These are phyloP conservation scores for Brachionichthys hirsutus DNA, from an alignment of 2,113 vertebrate species.

Conservation along the genomic window DNA sequence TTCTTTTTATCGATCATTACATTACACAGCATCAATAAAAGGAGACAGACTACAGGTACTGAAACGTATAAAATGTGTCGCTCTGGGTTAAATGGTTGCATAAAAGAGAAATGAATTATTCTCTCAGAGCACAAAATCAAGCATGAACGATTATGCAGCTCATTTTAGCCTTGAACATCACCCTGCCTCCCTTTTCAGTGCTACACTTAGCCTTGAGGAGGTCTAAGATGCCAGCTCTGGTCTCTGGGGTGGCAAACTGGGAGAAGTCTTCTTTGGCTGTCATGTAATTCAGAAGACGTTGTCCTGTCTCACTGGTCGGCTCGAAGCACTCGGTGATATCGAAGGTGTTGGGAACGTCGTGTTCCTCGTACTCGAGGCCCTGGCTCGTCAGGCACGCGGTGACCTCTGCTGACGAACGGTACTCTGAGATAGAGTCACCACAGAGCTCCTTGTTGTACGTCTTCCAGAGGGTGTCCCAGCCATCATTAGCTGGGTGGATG, in stretches of 20 bases:
- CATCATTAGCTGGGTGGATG: slow-evolving; percentile 30
- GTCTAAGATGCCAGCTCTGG: slow-evolving; percentile 77
- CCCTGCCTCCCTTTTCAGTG: slow-evolving; percentile 75
- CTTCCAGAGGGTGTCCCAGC: slow-evolving; percentile 69
- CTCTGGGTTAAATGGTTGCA: no score
- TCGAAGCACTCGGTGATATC: slow-evolving; percentile 69
- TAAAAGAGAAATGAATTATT: no score
- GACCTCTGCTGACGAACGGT: slow-evolving; percentile 58
- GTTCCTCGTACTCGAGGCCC: slow-evolving; percentile 66
- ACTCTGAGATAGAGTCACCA: slow-evolving; percentile 26
- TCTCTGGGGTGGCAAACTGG: slow-evolving; percentile 74
- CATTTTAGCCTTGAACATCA: slow-evolving; percentile 61
- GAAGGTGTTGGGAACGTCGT: slow-evolving; percentile 38
- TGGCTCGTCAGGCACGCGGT: slow-evolving; percentile 42
- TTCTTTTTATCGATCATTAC: no score
- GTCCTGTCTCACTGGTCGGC: slow-evolving; percentile 38
- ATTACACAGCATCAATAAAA: no score
- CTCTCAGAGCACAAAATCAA: slow-evolving; percentile 9
- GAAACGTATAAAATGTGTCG: no score
- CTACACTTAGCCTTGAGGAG: slow-evolving; percentile 82
- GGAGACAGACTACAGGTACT: no score
- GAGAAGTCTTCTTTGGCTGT: slow-evolving; percentile 57
- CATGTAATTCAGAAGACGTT: slow-evolving; percentile 62
- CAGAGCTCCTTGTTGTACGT: slow-evolving; percentile 58
- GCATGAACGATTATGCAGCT: slow-evolving; percentile 50